Evolutionary conservation across 2,797 vertebrate species (phyloP), one percentile per base, ranked within the genome.

Genomic region (Pangasius djambal): DNA sequence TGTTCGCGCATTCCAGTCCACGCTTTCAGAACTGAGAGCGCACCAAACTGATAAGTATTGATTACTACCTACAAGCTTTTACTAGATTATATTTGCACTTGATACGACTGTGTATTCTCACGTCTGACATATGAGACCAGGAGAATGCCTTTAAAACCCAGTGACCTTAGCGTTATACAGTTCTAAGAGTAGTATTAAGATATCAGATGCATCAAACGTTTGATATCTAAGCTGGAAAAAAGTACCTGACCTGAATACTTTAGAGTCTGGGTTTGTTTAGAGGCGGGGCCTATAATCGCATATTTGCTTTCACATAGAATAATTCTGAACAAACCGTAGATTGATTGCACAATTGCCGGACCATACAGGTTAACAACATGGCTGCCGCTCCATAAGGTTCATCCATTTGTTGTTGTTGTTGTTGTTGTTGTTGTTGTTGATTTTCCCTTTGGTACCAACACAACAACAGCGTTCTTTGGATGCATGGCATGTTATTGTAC

Each of bases 121-220:
- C 8, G 4, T 63, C 37, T 61, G 57, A 44, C 63, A 83, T 40
- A 28, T 16, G 81, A 83, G 57, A 83, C 59, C 34, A 9, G 34
- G 12, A 40, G 57, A 28, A 83, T 15, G 79, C 34, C 57, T 83
- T 83, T 83, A 63, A 40, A 63, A 83, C 57, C 81, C 79, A 6
- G 7, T 13, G 20, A 61, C 22, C 37, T 40, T 15, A 63, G 57
- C 9, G 22, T n/a, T 63, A 28, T 44, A 63, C 3, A 61, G 9
- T 15, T 25, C 4, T 25, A 82, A 82, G 20, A 6, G 79, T 61
- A 83, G 57, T 15, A 15, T 63, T 79, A 79, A 79, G 52, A 79
- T 34, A 79, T 34, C 18, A 20, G 22, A 48, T 48, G 10, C 4
- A 28, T 48, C 72, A n/a, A 55, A 20, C 2, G 9, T 40, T 44